Conservation (phyloP, 2,888 invertebrate genomes). For the Conomelus anceps region DNA sequence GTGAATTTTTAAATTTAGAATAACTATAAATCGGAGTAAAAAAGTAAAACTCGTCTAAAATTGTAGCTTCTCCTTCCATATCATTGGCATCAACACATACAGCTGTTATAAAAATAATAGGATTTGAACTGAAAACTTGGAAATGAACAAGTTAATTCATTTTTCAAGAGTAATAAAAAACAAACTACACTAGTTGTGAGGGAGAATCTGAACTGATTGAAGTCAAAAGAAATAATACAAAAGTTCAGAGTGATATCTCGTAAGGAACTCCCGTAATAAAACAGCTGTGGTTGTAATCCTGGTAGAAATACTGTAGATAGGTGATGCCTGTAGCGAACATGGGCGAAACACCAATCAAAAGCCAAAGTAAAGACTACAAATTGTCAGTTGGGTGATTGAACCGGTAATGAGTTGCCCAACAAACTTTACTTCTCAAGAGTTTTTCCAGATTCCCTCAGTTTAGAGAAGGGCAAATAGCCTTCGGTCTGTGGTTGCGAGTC, state of each 20-base stretch:
- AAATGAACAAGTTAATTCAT: too few species aligned
- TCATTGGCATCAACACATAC: too few species aligned
- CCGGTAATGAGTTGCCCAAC: background rate
- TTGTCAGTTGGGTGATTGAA: background rate
- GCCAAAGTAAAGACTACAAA: background rate
- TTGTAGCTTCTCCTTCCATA: too few species aligned
- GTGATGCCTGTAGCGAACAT: background rate
- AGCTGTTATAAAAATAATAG: too few species aligned
- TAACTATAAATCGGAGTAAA: too few species aligned
- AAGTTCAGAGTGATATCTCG: too few species aligned
- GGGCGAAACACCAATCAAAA: background rate
- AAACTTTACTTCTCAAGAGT: background rate
- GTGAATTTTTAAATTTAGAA: too few species aligned
- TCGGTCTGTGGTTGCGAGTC: background rate
- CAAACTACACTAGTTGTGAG: too few species aligned
- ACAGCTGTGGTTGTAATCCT: background rate
- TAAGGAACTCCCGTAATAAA: background rate
- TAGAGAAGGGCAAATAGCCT: background rate
- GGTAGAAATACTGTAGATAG: background rate
- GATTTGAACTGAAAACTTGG: too few species aligned
- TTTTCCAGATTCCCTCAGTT: background rate
- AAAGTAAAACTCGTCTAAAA: too few species aligned
- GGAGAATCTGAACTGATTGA: too few species aligned
- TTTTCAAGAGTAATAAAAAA: too few species aligned
- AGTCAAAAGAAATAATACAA: background rate